Evolutionary conservation across 2,797 vertebrate species (phyloP).

Genomic region (Gambelia wislizenii): DNA sequence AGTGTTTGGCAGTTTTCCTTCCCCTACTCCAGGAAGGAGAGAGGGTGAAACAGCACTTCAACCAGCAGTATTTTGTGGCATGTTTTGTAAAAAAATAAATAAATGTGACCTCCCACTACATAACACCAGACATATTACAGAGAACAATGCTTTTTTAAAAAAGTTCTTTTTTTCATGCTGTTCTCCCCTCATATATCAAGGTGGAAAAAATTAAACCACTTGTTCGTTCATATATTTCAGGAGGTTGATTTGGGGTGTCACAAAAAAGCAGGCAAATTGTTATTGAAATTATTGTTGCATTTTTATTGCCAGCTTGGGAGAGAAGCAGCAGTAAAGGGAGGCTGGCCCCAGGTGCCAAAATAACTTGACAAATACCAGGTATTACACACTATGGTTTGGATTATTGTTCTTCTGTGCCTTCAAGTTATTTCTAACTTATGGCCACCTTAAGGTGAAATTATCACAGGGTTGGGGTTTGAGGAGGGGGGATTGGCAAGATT

Average conservation of each 20-base stretch:
- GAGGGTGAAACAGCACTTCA: background rate
- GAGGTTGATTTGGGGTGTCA: background rate
- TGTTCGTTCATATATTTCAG: background rate
- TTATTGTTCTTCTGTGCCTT: no score
- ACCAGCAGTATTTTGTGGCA: background rate
- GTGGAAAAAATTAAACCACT: background rate
- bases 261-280: no score
- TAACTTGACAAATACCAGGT: no score
- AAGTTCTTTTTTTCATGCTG: rapidly evolving
- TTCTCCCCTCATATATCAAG: background rate
- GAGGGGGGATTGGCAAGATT: no score
- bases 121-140: background rate
- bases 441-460: no score
- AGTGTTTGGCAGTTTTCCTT: background rate
- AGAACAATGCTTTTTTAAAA: background rate
- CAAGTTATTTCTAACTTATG: no score
- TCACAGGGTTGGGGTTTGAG: no score
- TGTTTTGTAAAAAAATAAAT: background rate
- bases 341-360: no score
- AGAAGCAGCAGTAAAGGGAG: no score
- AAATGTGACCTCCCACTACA: background rate
- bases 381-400: no score
- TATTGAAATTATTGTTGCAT: no score
- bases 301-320: no score
- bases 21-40: background rate